These are phyloP conservation scores for Sapayoa aenigma DNA, from an alignment of 2,113 vertebrate genomes.

Conservation along the genomic window DNA sequence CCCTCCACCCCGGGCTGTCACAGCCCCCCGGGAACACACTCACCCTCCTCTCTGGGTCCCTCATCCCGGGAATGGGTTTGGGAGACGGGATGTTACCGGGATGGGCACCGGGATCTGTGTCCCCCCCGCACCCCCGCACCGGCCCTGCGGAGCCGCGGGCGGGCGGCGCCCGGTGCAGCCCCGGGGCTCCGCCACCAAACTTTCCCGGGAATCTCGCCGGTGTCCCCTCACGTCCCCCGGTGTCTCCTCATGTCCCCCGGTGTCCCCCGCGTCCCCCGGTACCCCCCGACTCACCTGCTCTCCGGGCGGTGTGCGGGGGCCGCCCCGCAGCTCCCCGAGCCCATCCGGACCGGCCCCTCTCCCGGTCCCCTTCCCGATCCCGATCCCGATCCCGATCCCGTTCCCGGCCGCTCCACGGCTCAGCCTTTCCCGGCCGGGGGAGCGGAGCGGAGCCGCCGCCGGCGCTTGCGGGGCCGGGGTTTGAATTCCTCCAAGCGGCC, in stretches of 20 bases:
- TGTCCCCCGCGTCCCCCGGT: no score
- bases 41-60: not conserved
- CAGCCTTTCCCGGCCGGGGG: not conserved
- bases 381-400: no score
- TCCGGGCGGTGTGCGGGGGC: not conserved
- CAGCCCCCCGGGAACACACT: not conserved
- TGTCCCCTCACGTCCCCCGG: not conserved
- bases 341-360: not conserved
- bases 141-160: not conserved
- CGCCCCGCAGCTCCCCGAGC: not conserved
- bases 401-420: not conserved
- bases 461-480: not conserved
- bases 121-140: not conserved
- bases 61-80: not conserved
- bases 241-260: no score
- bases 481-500: not conserved
- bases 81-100: not conserved
- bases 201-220: not conserved
- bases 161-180: not conserved
- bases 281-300: not conserved
- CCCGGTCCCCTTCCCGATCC: not conserved
- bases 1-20: not conserved
- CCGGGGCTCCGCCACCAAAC: slow-evolving; percentile 9
- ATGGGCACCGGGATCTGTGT: not conserved
- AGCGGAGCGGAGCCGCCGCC: not conserved